Base-by-base conservation (phyloP, 2,797 vertebrate genomes). In the Brachyalestes nurse region DNA sequence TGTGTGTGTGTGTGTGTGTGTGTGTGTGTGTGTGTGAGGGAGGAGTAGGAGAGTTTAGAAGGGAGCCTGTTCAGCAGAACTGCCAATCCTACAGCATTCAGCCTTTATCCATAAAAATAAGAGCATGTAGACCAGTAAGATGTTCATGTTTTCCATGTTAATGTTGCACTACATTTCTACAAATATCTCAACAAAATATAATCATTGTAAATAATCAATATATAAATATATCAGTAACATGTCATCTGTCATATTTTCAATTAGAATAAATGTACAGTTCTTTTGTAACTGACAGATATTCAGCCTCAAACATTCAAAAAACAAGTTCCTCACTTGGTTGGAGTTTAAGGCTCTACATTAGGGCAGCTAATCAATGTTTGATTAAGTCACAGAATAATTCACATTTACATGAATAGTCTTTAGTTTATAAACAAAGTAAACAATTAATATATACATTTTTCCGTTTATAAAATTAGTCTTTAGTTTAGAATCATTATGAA, bases 41-140 rank as follows among this genome's bases (percentile, higher is more conserved):
- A 67, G 49, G 49, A n/a, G 51, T 21, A 42, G 65, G 21, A 64
- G 69, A 53, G 64, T 53, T 42, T 16, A 57, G 23, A 47, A 62
- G 51, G 23, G 25, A 66, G 67, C 6, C 19, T 38, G 90, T 85
- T 86, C 88, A 90, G 91, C 92, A 92, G 93, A 93, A 95, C 93
- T 95, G 94, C 92, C 92, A 71, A 49, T 75, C 77, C 55, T n/a
- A 16, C 23, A 2, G 1, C 28, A 58, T 38, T 49, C 72, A 40
- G 23, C 28, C 10, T 62, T 76, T 16, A 71, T 76, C 71, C 76
- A 28, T 72, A 76, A 57, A 78, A 51, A 28, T 25, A 4, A 5
- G 47, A 79, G 19, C 28, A 49, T 40, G 28, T n/a, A 47, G 51
- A 51, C 70, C 42, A 42, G 42, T 42, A 6, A 9, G 42, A 6